Base-by-base conservation (phyloP, 1,140 invertebrate genomes). In the Bombyx mandarina region DNA sequence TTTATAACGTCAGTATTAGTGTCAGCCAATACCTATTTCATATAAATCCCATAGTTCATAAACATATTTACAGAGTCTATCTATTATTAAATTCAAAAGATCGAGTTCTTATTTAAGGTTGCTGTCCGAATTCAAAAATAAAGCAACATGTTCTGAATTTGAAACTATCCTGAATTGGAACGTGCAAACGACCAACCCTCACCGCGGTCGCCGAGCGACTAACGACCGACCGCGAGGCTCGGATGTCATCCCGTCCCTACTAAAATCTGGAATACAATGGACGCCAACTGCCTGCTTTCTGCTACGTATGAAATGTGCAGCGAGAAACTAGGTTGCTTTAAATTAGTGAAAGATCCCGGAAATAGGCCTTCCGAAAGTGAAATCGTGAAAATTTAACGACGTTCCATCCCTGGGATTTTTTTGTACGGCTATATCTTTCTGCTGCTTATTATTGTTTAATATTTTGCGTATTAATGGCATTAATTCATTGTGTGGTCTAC, bases 181-280 rank as follows among this genome's bases (percentile, higher is more conserved):
- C 48, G n/a, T 49, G 48, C 10, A 54, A 12, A 44, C 53, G 53
- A 44, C 22, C 22, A 42, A 42, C 49, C 47, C 48, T 58, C 57
- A 56, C 63, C 68, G 57, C 63, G 65, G 54, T 57, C 61, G 61
- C 49, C 60, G 61, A 51, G 61, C 65, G 68, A 71, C 68, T 71
- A 61, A 63, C 63, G 65, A 35, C 26, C 2, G 26, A 35, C 26
- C 26, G 26, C 26, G 2, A 35, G 2, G 26, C 26, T 35, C 26
- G 26, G 26, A 52, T 62, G 61, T 65, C 65, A 65, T 56, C 48
- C 53, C 22, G 12, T 43, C 53, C n/a, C 8, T 5, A 35, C 26
- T 35, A 35, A 35, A 35, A 44, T 22, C 12, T 49, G 45, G 2
- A 43, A 46, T 9, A 58, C 59, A 61, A 65, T 65, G 63, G 56